These are phyloP conservation scores for Tetrao urogallus DNA, from an alignment of 2,113 vertebrate species.

Conservation along the genomic window DNA sequence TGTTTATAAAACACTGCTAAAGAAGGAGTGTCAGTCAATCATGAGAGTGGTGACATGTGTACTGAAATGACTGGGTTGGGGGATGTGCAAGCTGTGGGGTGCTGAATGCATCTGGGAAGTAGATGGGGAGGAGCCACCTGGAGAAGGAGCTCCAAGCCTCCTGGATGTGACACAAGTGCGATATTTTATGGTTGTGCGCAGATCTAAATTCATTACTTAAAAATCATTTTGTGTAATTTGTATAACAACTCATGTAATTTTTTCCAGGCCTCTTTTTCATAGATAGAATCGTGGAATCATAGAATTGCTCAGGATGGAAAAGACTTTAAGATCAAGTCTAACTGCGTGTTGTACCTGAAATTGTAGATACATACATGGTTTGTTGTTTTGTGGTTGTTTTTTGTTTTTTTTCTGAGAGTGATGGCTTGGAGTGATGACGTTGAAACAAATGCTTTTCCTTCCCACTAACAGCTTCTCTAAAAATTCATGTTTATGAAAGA, in stretches of 20 bases:
- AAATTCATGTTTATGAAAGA: background rate
- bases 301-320: too few species aligned
- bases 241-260: rapidly evolving
- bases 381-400: background rate
- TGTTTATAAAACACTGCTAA: slow-evolving; percentile 46
- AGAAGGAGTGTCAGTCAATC: slow-evolving; percentile 48
- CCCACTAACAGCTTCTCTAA: background rate
- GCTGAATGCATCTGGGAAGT: rapidly evolving
- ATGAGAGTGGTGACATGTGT: background rate
- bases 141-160: rapidly evolving
- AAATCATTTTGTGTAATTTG: background rate
- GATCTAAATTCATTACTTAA: background rate
- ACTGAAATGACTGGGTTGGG: background rate
- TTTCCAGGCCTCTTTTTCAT: background rate
- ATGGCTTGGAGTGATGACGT: background rate
- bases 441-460: background rate
- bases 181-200: rapidly evolving
- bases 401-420: background rate
- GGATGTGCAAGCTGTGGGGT: rapidly evolving
- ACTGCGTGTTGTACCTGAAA: background rate
- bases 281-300: too few species aligned
- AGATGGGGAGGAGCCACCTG: rapidly evolving
- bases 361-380: background rate
- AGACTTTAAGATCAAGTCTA: too few species aligned
- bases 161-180: rapidly evolving